These are phyloP conservation scores for Cheirogaleus medius DNA, from an alignment of 2,113 vertebrate genomes.

Conservation along the genomic window DNA sequence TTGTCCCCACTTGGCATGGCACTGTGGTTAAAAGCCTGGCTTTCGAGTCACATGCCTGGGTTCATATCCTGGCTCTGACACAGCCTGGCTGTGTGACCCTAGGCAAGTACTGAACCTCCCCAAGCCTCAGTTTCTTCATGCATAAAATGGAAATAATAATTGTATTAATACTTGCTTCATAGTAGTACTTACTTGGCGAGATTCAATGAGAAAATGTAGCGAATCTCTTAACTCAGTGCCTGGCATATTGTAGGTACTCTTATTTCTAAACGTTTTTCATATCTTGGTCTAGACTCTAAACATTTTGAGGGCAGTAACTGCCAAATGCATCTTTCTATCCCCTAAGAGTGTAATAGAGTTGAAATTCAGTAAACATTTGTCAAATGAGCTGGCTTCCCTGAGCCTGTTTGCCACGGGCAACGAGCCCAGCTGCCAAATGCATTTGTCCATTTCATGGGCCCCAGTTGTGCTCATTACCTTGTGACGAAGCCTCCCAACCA, in stretches of 20 bases:
- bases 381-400: neutral
- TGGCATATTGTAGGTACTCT: neutral
- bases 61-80: neutral
- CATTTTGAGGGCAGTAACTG: slow-evolving; percentile 40
- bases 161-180: neutral
- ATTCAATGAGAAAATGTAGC: slow-evolving; percentile 32
- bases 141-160: neutral
- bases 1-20: neutral
- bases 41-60: neutral
- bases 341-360: slow-evolving; percentile 1
- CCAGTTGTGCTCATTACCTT: neutral
- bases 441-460: neutral
- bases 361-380: slow-evolving; percentile 42
- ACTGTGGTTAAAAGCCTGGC: neutral
- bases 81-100: neutral
- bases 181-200: neutral
- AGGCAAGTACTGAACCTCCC: neutral
- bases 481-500: neutral
- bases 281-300: slow-evolving; percentile 49
- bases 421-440: neutral
- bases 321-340: slow-evolving; percentile 12
- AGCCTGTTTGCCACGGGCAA: neutral
- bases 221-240: slow-evolving; percentile 7
- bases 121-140: neutral
- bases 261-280: slow-evolving; percentile 56